These are phyloP conservation scores for Metopia argyrocephala DNA, from an alignment of 2,888 invertebrate species.

Conservation along the genomic window DNA sequence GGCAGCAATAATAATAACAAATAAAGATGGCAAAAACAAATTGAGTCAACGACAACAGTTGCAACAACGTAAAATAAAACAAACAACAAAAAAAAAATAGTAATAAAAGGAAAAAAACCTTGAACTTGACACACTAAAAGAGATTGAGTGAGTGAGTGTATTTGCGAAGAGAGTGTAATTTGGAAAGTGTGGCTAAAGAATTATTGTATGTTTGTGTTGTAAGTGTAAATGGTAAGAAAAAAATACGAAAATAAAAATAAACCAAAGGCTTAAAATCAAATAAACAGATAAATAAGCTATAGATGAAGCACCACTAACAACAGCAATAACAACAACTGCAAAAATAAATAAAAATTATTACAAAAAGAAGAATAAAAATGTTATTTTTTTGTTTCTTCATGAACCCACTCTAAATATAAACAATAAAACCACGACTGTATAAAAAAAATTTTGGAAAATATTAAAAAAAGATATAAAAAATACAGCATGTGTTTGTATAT, in stretches of 20 bases:
- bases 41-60: neutral
- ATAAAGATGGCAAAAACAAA: neutral
- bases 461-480: neutral
- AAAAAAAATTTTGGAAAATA: neutral
- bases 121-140: constrained; percentile 60
- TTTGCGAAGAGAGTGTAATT: neutral
- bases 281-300: too few relatives aligned
- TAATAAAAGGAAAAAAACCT: constrained; percentile 44
- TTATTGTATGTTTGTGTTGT: neutral
- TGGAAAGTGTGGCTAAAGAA: neutral
- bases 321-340: neutral
- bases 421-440: too few relatives aligned
- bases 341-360: neutral
- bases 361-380: too few relatives aligned
- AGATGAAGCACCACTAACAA: too few relatives aligned
- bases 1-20: neutral
- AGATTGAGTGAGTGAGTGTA: neutral
- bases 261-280: too few relatives aligned
- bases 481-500: constrained; percentile 58
- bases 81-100: neutral
- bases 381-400: too few relatives aligned
- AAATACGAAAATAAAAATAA: neutral
- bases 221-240: too few relatives aligned
- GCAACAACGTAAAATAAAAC: neutral
- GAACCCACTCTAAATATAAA: too few relatives aligned